phyloP scores from a whole-genome alignment of 1,140 invertebrate genomes.

The Drosophila kikkawai region DNA sequence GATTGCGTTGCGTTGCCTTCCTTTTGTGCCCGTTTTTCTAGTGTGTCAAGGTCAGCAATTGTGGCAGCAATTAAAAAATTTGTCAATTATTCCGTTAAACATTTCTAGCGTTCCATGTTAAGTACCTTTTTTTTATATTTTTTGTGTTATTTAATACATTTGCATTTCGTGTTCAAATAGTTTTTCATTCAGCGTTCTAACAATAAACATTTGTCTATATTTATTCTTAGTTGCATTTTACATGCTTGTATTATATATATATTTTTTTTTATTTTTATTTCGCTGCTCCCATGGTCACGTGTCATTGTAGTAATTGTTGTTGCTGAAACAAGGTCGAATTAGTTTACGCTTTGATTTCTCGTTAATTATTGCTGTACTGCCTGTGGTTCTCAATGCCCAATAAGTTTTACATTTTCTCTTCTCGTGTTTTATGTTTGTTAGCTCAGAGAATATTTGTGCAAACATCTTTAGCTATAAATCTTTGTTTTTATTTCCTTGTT shows the following conservation, averaged over 20 bases:
- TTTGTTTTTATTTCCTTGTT: slow-evolving; percentile 30
- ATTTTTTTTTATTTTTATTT: slow-evolving; percentile 14
- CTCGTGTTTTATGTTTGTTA: slow-evolving; percentile 16
- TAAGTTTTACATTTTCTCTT: slow-evolving; percentile 20
- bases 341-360: slow-evolving; percentile 79
- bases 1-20: slow-evolving; percentile 14
- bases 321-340: slow-evolving; percentile 65
- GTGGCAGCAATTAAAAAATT: slow-evolving; percentile 39
- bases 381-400: slow-evolving; percentile 5
- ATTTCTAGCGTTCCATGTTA: background rate
- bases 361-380: slow-evolving; percentile 58
- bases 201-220: slow-evolving; percentile 9
- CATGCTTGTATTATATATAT: slow-evolving; percentile 18
- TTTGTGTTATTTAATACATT: slow-evolving; percentile 4
- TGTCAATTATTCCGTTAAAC: slow-evolving; percentile 2
- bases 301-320: slow-evolving; percentile 52
- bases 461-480: slow-evolving; percentile 5
- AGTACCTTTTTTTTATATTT: background rate
- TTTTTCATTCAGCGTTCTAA: background rate
- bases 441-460: slow-evolving; percentile 24
- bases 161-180: slow-evolving; percentile 2
- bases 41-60: slow-evolving; percentile 62
- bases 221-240: slow-evolving; percentile 8
- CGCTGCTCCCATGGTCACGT: slow-evolving; percentile 61
- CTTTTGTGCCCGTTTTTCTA: slow-evolving; percentile 2